Evolutionary conservation across 1,140 invertebrate genomes (phyloP), one percentile per base, ranked within the genome.

Genomic region (Drosophila pachea): DNA sequence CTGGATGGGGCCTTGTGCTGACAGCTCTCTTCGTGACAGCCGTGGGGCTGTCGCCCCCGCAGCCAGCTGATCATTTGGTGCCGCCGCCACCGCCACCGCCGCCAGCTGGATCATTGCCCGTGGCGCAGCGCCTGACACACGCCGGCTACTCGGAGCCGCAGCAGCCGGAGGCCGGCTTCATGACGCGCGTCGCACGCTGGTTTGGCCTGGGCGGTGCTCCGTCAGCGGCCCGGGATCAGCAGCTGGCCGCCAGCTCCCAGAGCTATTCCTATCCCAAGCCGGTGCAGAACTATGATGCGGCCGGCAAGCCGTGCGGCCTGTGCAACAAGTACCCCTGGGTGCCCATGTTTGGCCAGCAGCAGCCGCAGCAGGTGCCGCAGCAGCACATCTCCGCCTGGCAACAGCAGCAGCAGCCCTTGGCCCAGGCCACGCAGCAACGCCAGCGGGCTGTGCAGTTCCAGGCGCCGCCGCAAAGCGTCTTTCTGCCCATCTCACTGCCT

Each of bases 251-350:
- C 50, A 73, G 54, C 12, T 59, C 68, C 0, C n/a, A 54, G 31
- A 84, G 74, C 58, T 87, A 88, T 36, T 77, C 67, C 3, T 88
- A 89, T 52, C 76, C 74, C 0, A 87, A 87, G 68, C 76, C 81
- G 0, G 52, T 32, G 4, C 61, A 79, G 14, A 87, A 77, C 33
- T 90, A 75, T 68, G 87, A 61, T 76, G 88, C 69, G 0, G 62
- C 53, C 4, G 81, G 77, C 35, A 88, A 88, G 45, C 77, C 79
- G 0, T 95, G 94, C 75, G 93, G 94, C 81, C 91, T 93, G 54
- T 96, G 95, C 78, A 95, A 95, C 88, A 91, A 92, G 72, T 91
- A 92, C 67, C 94, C 95, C 56, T 96, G 95, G 95, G 92, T 94
- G 67, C 95, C 95, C 4, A 92, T 96, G 72, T 90, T 91, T 50